A percentile compares a stretch with the other conserved stretches of the same genome.
phyloP scores from a whole-genome alignment of 2,888 invertebrate species.

The Epistrophe eligans region DNA sequence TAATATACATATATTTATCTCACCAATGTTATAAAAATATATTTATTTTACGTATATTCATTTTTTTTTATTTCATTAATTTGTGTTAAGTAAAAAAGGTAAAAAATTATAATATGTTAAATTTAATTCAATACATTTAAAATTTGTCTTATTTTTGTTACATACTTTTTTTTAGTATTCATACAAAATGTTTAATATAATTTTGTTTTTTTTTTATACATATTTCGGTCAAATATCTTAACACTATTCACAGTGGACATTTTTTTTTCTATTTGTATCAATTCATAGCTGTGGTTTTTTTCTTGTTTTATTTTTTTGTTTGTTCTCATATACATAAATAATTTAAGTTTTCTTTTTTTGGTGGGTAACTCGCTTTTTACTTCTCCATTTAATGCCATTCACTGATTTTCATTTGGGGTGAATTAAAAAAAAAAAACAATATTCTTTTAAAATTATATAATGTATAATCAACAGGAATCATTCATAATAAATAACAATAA shows the following conservation, averaged over 20 bases:
- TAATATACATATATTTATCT: conserved; percentile 67
- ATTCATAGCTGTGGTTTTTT: conserved; percentile 60
- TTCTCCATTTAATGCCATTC: conserved; percentile 76
- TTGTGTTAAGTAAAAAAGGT: conserved; percentile 73
- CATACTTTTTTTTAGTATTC: conserved; percentile 55
- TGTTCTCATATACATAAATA: conserved; percentile 67
- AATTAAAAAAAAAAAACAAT: conserved; percentile 40
- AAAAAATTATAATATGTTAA: conserved; percentile 71
- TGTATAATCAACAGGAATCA: conserved; percentile 48
- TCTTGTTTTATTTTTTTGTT: conserved; percentile 40
- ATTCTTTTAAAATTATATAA: conserved; percentile 49
- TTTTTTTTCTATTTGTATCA: conserved; percentile 58
- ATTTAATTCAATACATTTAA: conserved; percentile 70
- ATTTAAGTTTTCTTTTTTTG: conserved; percentile 76
- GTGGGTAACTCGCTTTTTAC: conserved; percentile 77
- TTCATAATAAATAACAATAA: conserved; percentile 63
- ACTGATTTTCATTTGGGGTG: conserved; percentile 60
- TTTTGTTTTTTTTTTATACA: conserved; percentile 69
- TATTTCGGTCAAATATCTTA: conserved; percentile 71
- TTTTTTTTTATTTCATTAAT: conserved; percentile 57
- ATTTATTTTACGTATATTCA: conserved; percentile 67
- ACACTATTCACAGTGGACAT: conserved; percentile 75
- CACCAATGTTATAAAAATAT: conserved; percentile 75
- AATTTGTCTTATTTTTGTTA: conserved; percentile 65
- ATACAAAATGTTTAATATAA: conserved; percentile 63